Evolutionary conservation across 2,888 invertebrate genomes (phyloP).

Genomic region (Hyposoter dolosus): DNA sequence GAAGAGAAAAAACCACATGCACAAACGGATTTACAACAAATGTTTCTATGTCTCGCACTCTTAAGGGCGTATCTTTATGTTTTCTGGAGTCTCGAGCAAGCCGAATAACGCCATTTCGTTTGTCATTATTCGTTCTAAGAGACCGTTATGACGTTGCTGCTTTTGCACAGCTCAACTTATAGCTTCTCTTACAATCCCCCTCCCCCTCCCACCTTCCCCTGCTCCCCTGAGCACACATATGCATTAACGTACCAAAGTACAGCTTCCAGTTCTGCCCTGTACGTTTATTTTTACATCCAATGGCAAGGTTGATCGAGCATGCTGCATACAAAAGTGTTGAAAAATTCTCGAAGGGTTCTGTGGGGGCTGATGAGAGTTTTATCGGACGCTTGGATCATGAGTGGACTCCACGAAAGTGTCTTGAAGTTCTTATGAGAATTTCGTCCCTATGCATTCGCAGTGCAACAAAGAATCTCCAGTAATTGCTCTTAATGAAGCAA

Average conservation of each 20-base stretch:
- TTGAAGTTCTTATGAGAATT: constrained; percentile 5
- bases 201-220: neutral
- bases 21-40: constrained; percentile 31
- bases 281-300: constrained; percentile 23
- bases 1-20: constrained; percentile 32
- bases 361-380: constrained; percentile 38
- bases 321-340: constrained; percentile 50
- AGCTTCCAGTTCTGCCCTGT: constrained; percentile 46
- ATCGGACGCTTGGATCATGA: constrained; percentile 29
- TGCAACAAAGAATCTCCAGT: neutral
- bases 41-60: constrained; percentile 1
- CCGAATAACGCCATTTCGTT: constrained; percentile 6
- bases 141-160: constrained; percentile 66
- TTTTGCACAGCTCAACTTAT: constrained; percentile 62
- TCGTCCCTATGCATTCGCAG: constrained; percentile 19
- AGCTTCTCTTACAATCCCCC: constrained; percentile 74
- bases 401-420: constrained; percentile 20
- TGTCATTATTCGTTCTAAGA: constrained; percentile 29
- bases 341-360: constrained; percentile 41
- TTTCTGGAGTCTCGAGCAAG: neutral
- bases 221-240: neutral
- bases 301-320: constrained; percentile 14
- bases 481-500: neutral
- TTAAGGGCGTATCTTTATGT: constrained; percentile 27
- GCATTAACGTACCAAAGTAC: constrained; percentile 54